These are phyloP conservation scores for Stramonita haemastoma DNA, from an alignment of 2,888 invertebrate species.

Conservation along the genomic window DNA sequence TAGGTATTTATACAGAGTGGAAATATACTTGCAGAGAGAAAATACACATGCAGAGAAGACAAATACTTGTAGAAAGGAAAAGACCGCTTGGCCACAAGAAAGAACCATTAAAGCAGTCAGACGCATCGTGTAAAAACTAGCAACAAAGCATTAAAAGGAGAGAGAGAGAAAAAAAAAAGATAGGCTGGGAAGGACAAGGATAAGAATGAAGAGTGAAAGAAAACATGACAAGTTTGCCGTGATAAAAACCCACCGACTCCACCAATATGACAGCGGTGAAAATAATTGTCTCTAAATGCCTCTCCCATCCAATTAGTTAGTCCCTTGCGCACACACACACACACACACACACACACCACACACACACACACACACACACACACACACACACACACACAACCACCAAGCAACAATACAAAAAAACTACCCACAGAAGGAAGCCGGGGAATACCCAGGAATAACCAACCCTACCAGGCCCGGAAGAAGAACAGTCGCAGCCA, in stretches of 20 bases:
- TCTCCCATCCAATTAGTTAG: constrained; percentile 32
- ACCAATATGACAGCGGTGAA: constrained; percentile 39
- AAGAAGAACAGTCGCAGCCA: neutral
- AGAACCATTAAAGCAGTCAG: too few relatives aligned
- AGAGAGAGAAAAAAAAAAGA: neutral
- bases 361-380: too few relatives aligned
- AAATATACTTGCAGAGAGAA: too few relatives aligned
- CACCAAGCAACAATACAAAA: neutral
- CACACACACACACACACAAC: too few relatives aligned
- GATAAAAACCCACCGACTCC: constrained; percentile 39
- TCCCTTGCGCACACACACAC: neutral
- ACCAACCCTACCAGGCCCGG: too few relatives aligned
- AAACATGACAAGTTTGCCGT: constrained; percentile 36
- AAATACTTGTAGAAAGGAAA: too few relatives aligned
- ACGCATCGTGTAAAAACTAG: too few relatives aligned
- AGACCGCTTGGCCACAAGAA: too few relatives aligned
- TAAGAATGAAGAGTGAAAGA: constrained; percentile 42
- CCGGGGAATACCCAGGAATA: neutral
- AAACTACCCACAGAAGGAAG: constrained; percentile 18
- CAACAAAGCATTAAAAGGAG: neutral
- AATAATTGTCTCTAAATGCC: constrained; percentile 41
- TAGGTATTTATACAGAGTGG: too few relatives aligned
- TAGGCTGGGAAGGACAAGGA: neutral
- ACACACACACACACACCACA: too few relatives aligned
- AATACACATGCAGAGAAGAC: too few relatives aligned